Evolutionary conservation across 1,140 invertebrate species (phyloP).

Genomic region (Leptinotarsa lineolata): DNA sequence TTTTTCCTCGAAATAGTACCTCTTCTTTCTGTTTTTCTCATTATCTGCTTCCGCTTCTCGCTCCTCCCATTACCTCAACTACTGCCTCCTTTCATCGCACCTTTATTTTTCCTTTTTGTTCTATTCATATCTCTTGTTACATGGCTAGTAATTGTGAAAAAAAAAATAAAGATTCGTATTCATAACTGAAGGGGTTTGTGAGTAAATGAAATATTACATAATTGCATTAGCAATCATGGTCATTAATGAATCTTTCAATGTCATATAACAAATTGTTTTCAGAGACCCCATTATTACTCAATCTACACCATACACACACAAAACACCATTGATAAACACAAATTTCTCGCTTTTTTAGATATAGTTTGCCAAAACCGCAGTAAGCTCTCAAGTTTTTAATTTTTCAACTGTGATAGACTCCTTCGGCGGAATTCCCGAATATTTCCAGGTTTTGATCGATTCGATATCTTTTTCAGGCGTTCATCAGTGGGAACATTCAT

Average conservation of each 20-base stretch:
- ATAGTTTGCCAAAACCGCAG: constrained; percentile 9
- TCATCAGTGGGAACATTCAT: constrained; percentile 82
- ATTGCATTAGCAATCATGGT: no score
- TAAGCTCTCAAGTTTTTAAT: not conserved
- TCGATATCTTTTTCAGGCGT: constrained; percentile 61
- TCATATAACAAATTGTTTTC: not conserved
- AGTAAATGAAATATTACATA: no score
- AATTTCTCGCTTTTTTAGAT: constrained; percentile 18
- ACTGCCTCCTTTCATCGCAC: no score
- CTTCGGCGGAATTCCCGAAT: not conserved
- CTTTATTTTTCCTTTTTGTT: no score
- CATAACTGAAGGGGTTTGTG: no score
- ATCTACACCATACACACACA: constrained; percentile 13
- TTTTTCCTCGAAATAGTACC: not conserved
- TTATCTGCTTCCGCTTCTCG: no score
- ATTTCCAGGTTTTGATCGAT: not conserved
- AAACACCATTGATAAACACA: constrained; percentile 2
- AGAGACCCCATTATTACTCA: not conserved
- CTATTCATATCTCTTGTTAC: no score
- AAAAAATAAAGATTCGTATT: no score
- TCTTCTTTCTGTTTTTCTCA: no score
- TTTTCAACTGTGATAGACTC: not conserved
- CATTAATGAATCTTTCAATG: no score
- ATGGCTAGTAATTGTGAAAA: no score
- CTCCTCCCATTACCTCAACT: no score